phyloP scores from a whole-genome alignment of 1,140 invertebrate species.

The Elymnias hypermnestra region DNA sequence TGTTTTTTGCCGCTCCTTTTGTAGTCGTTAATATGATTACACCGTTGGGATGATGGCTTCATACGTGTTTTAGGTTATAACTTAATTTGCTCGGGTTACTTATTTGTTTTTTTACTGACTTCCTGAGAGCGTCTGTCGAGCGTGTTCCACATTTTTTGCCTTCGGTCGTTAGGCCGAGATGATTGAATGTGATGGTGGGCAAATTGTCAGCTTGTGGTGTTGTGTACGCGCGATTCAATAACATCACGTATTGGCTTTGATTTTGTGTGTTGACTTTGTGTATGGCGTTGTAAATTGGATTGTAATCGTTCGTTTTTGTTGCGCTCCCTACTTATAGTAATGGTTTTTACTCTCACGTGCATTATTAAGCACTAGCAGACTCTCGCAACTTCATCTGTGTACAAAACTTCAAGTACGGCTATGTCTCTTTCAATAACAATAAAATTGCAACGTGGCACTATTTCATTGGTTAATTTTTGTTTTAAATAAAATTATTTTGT shows the following conservation, averaged over 20 bases:
- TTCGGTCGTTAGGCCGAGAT: conserved; percentile 56
- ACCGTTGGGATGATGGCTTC: conserved; percentile 73
- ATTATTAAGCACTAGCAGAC: conserved; percentile 1
- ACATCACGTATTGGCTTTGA: conserved; percentile 40
- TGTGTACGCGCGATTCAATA: conserved; percentile 21
- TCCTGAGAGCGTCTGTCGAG: conserved; percentile 65
- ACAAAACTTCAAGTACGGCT: background rate
- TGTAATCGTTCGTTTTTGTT: conserved; percentile 44
- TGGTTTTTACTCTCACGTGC: conserved; percentile 14
- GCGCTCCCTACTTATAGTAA: conserved; percentile 14
- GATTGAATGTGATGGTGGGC: conserved; percentile 69
- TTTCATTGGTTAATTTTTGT: too few species aligned
- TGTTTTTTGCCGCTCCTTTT: conserved; percentile 72
- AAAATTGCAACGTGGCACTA: too few species aligned
- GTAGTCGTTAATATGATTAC: conserved; percentile 76
- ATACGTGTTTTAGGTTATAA: conserved; percentile 75
- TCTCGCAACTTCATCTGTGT: background rate
- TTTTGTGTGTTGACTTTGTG: conserved; percentile 43
- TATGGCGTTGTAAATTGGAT: conserved; percentile 35
- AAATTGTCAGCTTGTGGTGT: conserved; percentile 43
- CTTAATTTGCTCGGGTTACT: conserved; percentile 71
- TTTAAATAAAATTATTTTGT: too few species aligned
- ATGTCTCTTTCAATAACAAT: too few species aligned
- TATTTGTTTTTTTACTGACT: conserved; percentile 74
- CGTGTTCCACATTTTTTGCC: conserved; percentile 44